Base-by-base conservation (phyloP, 2,113 vertebrate species). In the Cyprinodon tularosa region DNA sequence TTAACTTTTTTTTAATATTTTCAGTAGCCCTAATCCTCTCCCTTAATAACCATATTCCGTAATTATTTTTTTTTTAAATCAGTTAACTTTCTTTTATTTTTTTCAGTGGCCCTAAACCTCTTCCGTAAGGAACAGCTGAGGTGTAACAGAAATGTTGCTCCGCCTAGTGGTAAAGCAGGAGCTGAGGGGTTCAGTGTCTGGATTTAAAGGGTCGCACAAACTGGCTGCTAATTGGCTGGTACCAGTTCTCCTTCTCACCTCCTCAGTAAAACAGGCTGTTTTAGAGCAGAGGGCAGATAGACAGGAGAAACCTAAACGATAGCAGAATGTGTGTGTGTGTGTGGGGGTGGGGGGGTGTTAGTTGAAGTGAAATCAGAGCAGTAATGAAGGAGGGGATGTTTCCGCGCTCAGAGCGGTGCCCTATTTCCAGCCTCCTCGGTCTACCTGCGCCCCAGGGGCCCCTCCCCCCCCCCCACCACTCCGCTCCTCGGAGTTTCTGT, bases 391-490 rank as follows among this genome's bases (percentile, higher is more conserved):
- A 78, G 17, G 44, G 44, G 38, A 73, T 77, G 11, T n/a, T 77
- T 83, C 15, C 14, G 69, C 61, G 20, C 17, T 44, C 9, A 83
- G 71, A 12, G 5, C 77, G 74, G 68, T 93, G 92, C 86, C 91
- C 90, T 93, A 94, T 90, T 93, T 94, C 87, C 90, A 88, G 83
- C 75, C 65, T 72, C 68, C 76, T 86, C 71, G 50, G 86, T 84
- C 82, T 91, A 93, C 92, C 93, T 93, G 92, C 77, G 86, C 86
- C 53, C 76, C 14, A 57, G 57, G 88, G 83, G 83, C 87, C 80
- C 87, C 74, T 13, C 74, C 62, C 15, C 42, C 82, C 67, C 36
- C 73, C 68, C 14, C 53, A 38, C 12, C 61, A 61, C 29, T 67
- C 61, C 42, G 76, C 77, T 72, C 71, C 81, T 83, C 82, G 61